Base-by-base conservation (phyloP, 1,140 invertebrate genomes). In the Dryas iulia region DNA sequence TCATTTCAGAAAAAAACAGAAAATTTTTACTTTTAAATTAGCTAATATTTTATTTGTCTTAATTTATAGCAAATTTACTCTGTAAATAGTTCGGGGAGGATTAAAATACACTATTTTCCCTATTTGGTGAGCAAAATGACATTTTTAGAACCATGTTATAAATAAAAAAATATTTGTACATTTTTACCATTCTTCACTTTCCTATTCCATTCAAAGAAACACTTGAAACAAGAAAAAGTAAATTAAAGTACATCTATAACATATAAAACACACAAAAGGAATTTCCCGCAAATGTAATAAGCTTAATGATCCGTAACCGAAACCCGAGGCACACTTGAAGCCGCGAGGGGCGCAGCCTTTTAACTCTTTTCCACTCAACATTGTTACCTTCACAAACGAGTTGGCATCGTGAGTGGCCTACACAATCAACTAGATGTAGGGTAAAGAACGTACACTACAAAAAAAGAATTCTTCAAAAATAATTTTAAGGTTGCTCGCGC, bases 301-400 rank as follows among this genome's bases (percentile, higher is more conserved):
- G 77, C 74, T 78, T 80, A 80, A 82, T 82, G 78, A 82, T 73
- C 74, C 80, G 80, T 73, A 83, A 83, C 74, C 72, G 70, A 75
- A 82, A 74, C 73, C 73, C 69, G 65, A 66, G 63, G 73, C 60
- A 76, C 69, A 74, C 74, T 81, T 74, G 69, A 77, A 65, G 70
- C 65, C 52, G 69, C 71, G 67, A 61, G 71, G 66, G 73, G 72
- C 62, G 68, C 56, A 76, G 76, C 69, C 74, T 80, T 82, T 85
- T 83, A 86, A 83, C 82, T 84, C 84, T 86, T 87, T 83, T 71
- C 77, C 76, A 78, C 83, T 83, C 83, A 84, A 84, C 84, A 82
- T 82, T 89, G 86, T 86, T 87, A 87, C 81, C 80, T 86, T 81
- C 77, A 81, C 82, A 87, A 87, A 86, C 84, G 84, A 83, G 79